Base-by-base conservation (phyloP, 92 coral and sea anemone genomes). In the Porites divaricata region DNA sequence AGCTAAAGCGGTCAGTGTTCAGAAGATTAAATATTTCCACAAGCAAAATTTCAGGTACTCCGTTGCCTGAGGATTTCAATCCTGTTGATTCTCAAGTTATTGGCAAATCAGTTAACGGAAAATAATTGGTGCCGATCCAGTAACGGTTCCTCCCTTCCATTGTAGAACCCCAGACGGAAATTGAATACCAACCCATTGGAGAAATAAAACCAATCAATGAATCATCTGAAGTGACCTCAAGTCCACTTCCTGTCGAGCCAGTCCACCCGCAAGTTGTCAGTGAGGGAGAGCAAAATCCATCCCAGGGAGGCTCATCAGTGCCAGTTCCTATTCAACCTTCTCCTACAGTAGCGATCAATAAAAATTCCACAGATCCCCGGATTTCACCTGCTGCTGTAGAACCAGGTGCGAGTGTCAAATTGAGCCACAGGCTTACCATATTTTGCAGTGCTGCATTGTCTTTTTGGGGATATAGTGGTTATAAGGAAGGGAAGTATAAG, bases 141-240 rank as follows among this genome's bases (percentile, higher is more conserved):
- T 28, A 21, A 13, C 45, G n/a, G 21, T 13, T 70, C 21, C 9
- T 12, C 8, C 35, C 19, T 22, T 25, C 56, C 67, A 22, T 14
- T 24, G 16, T 67, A 82, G 86, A 72, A 50, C 70, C 86, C 11
- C 64, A 13, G 16, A 72, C 86, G 17, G 70, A 82, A 63, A 72
- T 82, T 16, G 86, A 82, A 72, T 82, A 72, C 21, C 79, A 72
- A 7, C 86, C 86, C 10, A 61, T 82, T 50, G 86, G 70, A 35
- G 81, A 61, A 61, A 63, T 24, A 17, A 62, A 23, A 49, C 62
- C 71, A 14, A 1, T n/a, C 1, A 57, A 61, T 24, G 71, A 72
- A 48, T 62, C 82, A 41, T 82, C 79, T 17, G 11, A 72, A 26
- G 79, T 82, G 17, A 72, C 79, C n/a, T 22, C 62, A 20, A 50